Evolutionary conservation across 2,888 invertebrate genomes (phyloP).

Genomic region (Leptogaster cylindrica): DNA sequence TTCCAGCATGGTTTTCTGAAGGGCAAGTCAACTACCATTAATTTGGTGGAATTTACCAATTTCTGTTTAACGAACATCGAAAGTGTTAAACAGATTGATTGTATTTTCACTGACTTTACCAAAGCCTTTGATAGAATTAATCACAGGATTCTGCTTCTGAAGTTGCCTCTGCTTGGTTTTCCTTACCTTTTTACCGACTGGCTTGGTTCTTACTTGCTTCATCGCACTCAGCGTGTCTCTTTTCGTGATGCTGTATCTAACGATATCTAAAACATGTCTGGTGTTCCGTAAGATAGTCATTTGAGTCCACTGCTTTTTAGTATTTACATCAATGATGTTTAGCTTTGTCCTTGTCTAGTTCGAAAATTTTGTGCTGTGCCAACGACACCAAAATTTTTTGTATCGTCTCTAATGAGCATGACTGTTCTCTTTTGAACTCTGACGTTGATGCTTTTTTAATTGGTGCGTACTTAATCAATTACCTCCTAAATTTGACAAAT

Average conservation of each 20-base stretch:
- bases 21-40: too few relatives aligned
- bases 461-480: too few relatives aligned
- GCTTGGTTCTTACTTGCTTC: background rate
- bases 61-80: background rate
- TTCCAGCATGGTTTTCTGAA: too few relatives aligned
- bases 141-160: background rate
- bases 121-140: background rate
- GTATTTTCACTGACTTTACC: too few relatives aligned
- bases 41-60: background rate
- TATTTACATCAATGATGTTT: background rate
- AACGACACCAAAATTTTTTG: background rate
- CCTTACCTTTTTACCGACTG: background rate
- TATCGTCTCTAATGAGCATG: background rate
- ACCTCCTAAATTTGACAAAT: too few relatives aligned
- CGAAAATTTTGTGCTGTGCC: background rate
- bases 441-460: too few relatives aligned
- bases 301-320: background rate
- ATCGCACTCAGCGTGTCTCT: background rate
- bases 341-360: background rate
- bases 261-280: background rate
- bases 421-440: too few relatives aligned
- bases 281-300: background rate
- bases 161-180: background rate
- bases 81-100: too few relatives aligned
- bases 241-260: background rate